Evolutionary conservation across 1,140 invertebrate species (phyloP), one percentile per base, ranked within the genome.

Genomic region (Kradibia gibbosae): DNA sequence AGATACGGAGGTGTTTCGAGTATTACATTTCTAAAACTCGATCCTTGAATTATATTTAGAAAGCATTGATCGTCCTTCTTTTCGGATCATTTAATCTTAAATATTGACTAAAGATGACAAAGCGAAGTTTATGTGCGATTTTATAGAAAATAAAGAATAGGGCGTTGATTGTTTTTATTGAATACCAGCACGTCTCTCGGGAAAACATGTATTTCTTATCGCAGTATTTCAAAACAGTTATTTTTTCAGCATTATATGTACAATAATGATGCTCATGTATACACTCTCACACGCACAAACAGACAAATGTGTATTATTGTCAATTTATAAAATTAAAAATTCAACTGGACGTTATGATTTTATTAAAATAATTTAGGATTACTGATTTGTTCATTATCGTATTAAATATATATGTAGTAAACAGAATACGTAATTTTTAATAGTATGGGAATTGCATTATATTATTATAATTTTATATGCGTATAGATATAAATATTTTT

Each of bases 21-120:
- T 67, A 11, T 71, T 22, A 25, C 34, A 57, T 42, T 45, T 48
- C n/a, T 53, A 28, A 72, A 72, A 72, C 50, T 13, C 22, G 36
- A 28, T 72, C 78, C 67, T 72, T 72, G 78, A 79, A 70, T 60
- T 22, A 3, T 17, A 70, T 72, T 71, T 72, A 4, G 36, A 79
- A 72, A 72, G 67, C 36, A n/a, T 3, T 0, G 48, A 10, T 10
- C 39, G 78, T 72, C 67, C 78, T 72, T 79, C 78, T 67, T 31
- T 15, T 31, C 65, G 62, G n/a, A 78, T 71, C n/a, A 28, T n/a
- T 53, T 20, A 34, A 57, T 62, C 17, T 36, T 39, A 65, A 67
- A 7, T n/a, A 39, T 20, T 39, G 39, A 3, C 62, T 39, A n/a
- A 1, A 39, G 20, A 22, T 67, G 62, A 39, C 10, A 62, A 62